Evolutionary conservation across 1,140 invertebrate genomes (phyloP), one percentile per base, ranked within the genome.

Genomic region (Zaprionus davidi): DNA sequence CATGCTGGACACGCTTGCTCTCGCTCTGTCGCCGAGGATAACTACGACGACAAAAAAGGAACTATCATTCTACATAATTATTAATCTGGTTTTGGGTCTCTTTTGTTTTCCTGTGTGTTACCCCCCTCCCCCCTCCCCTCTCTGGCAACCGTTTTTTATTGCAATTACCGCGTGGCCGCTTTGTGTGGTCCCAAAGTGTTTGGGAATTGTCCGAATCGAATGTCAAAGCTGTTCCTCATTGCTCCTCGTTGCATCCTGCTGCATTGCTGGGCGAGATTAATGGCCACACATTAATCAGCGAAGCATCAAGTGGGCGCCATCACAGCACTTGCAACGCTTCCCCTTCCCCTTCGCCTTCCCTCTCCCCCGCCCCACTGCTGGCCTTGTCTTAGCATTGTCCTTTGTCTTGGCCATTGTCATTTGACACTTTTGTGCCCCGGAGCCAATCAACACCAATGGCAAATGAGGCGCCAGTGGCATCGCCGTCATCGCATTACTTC

Each of bases 1-100:
- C 36, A 38, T 15, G 36, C 36, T 38, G 36, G 36, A 38, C 36
- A 38, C 36, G n/a, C 41, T 46, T 17, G 41, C n/a, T n/a, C 38
- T 41, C 38, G 38, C 38, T 17, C n/a, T 34, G 56, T 28, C 22
- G 26, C 53, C 31, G 64, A 68, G 65, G 63, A 62, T 57, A 46
- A 56, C n/a, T 2, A 34, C 31, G 41, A 55, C 44, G 34, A 65
- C 62, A 36, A 53, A 86, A 90, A 90, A 90, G 87, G 85, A 88
- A 88, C 85, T 88, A 88, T 88, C 85, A 88, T 88, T 85, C 81
- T 79, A 88, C 72, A 88, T 88, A 88, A 88, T 88, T 88, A 85
- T 88, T 76, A 79, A 75, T 73, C 78, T 71, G 68, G 60, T 68
- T 79, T 46, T 55, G 71, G 64, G 58, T 71, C 36, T 71, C 36